Conservation (phyloP, 2,797 vertebrate species). For the Pogoniulus pusillus region DNA sequence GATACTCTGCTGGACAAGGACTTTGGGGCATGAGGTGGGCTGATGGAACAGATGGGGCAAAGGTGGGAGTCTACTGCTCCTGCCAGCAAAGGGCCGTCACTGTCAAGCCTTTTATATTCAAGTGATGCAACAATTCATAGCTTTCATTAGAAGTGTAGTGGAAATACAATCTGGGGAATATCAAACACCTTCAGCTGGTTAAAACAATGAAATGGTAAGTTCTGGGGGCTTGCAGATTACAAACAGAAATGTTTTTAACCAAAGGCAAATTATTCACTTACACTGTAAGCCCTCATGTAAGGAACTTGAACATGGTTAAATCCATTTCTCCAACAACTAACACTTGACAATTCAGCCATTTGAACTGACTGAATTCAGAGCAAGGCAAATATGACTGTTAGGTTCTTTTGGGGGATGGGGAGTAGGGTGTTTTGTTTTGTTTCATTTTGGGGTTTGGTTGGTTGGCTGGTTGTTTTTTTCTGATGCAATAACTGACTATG, state of each 20-base stretch:
- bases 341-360: background rate
- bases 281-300: background rate
- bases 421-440: no score
- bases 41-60: no score
- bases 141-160: background rate
- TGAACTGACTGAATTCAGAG: background rate
- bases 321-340: background rate
- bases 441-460: no score
- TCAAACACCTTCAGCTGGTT: background rate
- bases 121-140: background rate
- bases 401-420: no score
- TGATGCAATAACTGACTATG: background rate
- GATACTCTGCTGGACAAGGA: background rate
- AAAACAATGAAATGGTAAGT: background rate
- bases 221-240: background rate
- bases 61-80: background rate
- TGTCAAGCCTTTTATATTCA: background rate
- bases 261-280: background rate
- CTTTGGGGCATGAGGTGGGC: accelerated
- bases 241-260: background rate
- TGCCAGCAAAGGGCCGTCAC: background rate
- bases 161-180: background rate
- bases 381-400: background rate
- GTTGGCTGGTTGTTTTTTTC: background rate
- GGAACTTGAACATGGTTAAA: background rate